Conservation (phyloP, 2,888 invertebrate species). For the Nyleta sp. region DNA sequence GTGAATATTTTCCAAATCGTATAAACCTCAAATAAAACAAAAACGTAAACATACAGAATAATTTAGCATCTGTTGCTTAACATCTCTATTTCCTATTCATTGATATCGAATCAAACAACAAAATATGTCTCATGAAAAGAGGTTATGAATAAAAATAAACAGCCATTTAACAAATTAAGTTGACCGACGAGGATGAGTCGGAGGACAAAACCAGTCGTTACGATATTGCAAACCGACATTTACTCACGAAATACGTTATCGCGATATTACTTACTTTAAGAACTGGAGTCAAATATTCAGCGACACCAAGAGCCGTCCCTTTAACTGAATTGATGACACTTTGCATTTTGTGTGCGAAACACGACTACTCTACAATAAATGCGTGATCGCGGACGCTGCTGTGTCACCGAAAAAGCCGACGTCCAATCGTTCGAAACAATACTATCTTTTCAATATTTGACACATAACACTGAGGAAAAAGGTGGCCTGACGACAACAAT, state of each 20-base stretch:
- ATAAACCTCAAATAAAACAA: too few relatives aligned
- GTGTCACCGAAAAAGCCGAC: not conserved
- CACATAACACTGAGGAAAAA: constrained; percentile 26
- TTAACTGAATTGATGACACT: constrained; percentile 97
- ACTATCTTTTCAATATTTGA: constrained; percentile 46
- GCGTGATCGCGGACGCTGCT: not conserved
- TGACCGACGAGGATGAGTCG: not conserved
- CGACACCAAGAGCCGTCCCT: constrained; percentile 97
- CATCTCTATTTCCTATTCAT: too few relatives aligned
- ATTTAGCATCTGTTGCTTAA: too few relatives aligned
- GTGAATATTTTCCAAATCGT: too few relatives aligned
- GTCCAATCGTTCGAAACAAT: constrained; percentile 18
- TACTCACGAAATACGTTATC: not conserved
- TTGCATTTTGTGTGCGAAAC: constrained; percentile 88
- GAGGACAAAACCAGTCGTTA: not conserved
- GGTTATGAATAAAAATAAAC: constrained; percentile 12
- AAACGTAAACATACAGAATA: too few relatives aligned
- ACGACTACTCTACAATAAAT: constrained; percentile 21
- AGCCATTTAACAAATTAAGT: not conserved
- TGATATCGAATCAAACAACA: not conserved
- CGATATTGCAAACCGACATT: too few relatives aligned
- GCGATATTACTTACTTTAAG: constrained; percentile 88
- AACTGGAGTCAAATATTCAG: constrained; percentile 98
- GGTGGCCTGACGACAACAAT: constrained; percentile 41
- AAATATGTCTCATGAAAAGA: not conserved